These are phyloP conservation scores for Pimephales promelas DNA, from an alignment of 2,113 vertebrate genomes.

Conservation along the genomic window DNA sequence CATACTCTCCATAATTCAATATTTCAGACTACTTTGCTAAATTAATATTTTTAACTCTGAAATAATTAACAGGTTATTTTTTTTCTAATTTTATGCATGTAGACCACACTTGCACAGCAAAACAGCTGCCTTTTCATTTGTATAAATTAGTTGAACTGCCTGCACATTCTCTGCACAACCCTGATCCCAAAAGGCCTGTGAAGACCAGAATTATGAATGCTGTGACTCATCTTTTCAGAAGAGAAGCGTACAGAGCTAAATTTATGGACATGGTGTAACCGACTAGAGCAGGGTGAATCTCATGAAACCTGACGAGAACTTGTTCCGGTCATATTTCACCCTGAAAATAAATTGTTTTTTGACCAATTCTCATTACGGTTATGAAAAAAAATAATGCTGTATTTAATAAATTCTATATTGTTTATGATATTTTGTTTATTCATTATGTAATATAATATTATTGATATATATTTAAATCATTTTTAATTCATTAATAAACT, in stretches of 20 bases:
- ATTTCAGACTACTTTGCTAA: neutral
- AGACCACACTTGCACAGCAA: neutral
- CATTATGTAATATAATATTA: too few species aligned
- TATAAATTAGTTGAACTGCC: neutral
- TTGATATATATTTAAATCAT: too few species aligned
- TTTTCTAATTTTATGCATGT: neutral
- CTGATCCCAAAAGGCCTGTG: conserved; percentile 11
- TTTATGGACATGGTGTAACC: neutral
- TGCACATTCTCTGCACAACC: neutral
- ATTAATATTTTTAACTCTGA: conserved; percentile 1
- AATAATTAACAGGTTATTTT: neutral
- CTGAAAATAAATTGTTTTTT: neutral
- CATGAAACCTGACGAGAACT: neutral
- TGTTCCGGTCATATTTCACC: neutral
- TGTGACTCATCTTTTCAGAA: conserved; percentile 11
- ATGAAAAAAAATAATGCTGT: too few species aligned
- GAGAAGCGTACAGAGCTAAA: neutral
- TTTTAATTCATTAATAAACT: too few species aligned
- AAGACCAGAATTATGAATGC: conserved; percentile 23
- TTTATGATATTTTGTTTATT: neutral
- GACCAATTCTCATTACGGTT: too few species aligned
- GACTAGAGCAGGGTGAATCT: neutral
- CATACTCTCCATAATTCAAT: conserved; percentile 5
- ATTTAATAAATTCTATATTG: neutral
- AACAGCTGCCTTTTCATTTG: neutral